Conservation (phyloP, 2,113 vertebrate species). For the Caranx ignobilis region DNA sequence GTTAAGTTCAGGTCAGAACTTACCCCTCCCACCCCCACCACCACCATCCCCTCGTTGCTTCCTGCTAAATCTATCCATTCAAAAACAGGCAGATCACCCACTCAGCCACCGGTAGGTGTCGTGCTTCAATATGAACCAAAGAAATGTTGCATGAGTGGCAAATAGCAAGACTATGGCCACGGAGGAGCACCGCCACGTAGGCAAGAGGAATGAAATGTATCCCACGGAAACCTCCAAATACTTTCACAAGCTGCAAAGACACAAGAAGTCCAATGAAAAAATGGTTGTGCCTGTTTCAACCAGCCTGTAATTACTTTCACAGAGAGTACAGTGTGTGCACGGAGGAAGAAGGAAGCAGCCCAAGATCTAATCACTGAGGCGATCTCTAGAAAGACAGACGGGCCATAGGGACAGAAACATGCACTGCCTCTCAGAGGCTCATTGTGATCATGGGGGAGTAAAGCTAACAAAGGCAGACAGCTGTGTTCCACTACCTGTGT, state of each 20-base stretch:
- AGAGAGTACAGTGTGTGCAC: neutral
- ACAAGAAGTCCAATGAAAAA: neutral
- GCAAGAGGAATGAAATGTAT: neutral
- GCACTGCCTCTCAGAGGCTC: neutral
- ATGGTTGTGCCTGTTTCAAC: neutral
- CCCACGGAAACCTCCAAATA: constrained; percentile 5
- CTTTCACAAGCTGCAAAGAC: constrained; percentile 14
- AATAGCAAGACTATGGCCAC: neutral
- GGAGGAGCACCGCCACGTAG: neutral
- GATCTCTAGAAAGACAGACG: neutral
- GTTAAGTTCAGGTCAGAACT: constrained; percentile 27
- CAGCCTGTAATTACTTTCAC: constrained; percentile 24
- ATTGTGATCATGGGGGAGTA: neutral
- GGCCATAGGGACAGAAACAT: constrained; percentile 1
- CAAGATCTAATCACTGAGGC: constrained; percentile 38
- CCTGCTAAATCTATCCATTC: constrained; percentile 21
- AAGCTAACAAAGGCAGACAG: constrained; percentile 26
- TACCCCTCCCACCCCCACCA: too few relatives aligned
- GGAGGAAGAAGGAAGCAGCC: constrained; percentile 25
- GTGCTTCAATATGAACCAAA: neutral
- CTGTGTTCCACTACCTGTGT: neutral
- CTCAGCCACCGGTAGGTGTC: neutral
- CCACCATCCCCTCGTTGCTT: neutral
- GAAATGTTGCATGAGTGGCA: neutral
- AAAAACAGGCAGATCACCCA: constrained; percentile 11